A percentile compares a stretch with the other conserved stretches of the same genome.
Evolutionary conservation across 2,888 invertebrate genomes (phyloP).

Genomic region (Lasioglossum zephyrum): DNA sequence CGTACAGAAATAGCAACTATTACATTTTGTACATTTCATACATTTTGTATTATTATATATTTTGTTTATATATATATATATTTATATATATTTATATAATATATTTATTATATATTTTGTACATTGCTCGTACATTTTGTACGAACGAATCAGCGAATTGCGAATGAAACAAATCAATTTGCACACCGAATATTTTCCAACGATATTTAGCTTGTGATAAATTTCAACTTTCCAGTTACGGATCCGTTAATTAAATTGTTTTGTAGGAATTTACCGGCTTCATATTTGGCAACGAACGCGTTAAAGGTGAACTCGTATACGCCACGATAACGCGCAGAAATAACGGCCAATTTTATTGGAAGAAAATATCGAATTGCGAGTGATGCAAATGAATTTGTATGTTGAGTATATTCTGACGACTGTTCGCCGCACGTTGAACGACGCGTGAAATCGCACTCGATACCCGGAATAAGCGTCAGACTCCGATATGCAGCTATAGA

Average conservation of each 20-base stretch:
- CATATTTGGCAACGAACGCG: too few species aligned
- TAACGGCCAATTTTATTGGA: background rate
- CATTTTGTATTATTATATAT: too few species aligned
- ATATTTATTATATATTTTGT: too few species aligned
- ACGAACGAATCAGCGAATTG: background rate
- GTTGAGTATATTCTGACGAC: background rate
- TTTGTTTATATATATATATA: too few species aligned
- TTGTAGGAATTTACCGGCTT: too few species aligned
- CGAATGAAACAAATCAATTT: background rate
- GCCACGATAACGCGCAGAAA: too few species aligned
- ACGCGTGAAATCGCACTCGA: background rate
- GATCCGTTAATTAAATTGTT: too few species aligned
- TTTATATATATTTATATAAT: too few species aligned
- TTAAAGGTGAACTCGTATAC: too few species aligned
- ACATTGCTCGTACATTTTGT: background rate
- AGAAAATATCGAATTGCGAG: background rate
- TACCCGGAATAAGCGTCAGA: slow-evolving; percentile 1
- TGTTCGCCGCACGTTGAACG: background rate
- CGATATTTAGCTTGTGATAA: background rate
- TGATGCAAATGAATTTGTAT: background rate
- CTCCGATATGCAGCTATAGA: background rate
- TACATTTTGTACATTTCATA: too few species aligned
- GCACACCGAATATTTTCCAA: background rate
- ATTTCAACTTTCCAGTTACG: too few species aligned
- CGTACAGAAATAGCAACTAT: background rate